Evolutionary conservation across 2,113 vertebrate genomes (phyloP).

Genomic region (Suricata suricatta): DNA sequence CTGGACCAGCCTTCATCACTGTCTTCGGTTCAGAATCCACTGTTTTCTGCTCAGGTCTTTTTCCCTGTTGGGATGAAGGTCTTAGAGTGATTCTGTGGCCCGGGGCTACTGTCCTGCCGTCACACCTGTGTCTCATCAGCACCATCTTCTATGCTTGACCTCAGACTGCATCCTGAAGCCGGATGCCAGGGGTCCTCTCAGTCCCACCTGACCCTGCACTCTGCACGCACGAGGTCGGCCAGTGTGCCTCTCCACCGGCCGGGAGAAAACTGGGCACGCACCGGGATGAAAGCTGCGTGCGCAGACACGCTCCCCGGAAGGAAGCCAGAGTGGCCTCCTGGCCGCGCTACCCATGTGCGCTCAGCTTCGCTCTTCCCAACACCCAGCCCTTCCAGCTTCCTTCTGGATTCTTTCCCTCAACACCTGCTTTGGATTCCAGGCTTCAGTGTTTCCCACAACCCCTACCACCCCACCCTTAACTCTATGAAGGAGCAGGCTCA

Average conservation of each 20-base stretch:
- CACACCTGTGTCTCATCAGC: not conserved
- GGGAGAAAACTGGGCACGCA: too few species aligned
- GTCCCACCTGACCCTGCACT: not conserved
- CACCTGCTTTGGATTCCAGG: not conserved
- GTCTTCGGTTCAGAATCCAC: not conserved
- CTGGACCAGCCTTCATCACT: not conserved
- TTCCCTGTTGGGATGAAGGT: not conserved
- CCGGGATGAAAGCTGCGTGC: not conserved
- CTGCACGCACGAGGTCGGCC: rapidly evolving
- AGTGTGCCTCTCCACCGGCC: not conserved
- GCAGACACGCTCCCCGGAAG: rapidly evolving
- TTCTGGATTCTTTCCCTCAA: not conserved
- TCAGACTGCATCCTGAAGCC: not conserved
- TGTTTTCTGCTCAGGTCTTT: not conserved
- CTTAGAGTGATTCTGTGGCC: not conserved
- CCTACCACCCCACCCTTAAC: not conserved
- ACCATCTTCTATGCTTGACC: not conserved
- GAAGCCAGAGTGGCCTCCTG: not conserved
- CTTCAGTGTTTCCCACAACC: not conserved
- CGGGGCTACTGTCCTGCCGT: not conserved
- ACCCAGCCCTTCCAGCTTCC: not conserved
- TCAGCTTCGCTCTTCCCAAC: not conserved
- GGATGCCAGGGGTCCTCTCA: not conserved
- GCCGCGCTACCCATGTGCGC: not conserved
- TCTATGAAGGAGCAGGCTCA: not conserved